Base-by-base conservation (phyloP, 2,888 invertebrate species). In the Dichetophora obliterata region DNA sequence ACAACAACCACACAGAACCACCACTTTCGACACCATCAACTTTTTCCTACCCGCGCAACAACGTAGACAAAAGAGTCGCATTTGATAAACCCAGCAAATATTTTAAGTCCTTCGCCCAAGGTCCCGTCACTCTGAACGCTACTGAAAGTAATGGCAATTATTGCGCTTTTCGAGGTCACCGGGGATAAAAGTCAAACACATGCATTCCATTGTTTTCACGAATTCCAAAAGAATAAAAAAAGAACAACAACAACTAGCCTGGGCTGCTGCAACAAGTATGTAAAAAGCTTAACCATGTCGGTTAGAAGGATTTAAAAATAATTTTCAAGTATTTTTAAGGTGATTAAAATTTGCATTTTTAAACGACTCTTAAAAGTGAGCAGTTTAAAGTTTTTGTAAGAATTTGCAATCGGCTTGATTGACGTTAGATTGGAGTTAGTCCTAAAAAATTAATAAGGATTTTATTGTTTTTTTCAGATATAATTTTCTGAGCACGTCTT, bases 101-200 rank as follows among this genome's bases (percentile, higher is more conserved):
- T 16, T 52, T 16, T 5, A 27, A 61, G 31, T 61, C 63, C 16
- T 63, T 31, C 16, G 63, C 63, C 63, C 34, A 34, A 63, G 34
- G 16, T n/a, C 63, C n/a, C 31, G 5, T 63, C 31, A 27, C 34
- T n/a, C 63, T 27, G 4, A 31, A 63, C n/a, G 34, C 16, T 14
- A 63, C 19, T 31, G 34, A 31, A 63, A 63, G 34, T 34, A 63
- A 63, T 34, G 54, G 70, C 54, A 71, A 57, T 14, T 43, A 57
- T 71, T 71, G 71, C 37, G 57, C 71, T 71, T 71, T 71, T 71
- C 37, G 59, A 59, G 34, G 19, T 19, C 71, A 22, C 57, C 19
- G 57, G 37, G 37, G 27, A 57, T 59, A 43, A 59, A 71, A 57
- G 37, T 71, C 71, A 71, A 57, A 70, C 70, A 70, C 43, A n/a